A percentile compares a stretch with the other conserved stretches of the same genome.
Conservation (phyloP, 2,797 vertebrate genomes). For the Falco concolor region DNA sequence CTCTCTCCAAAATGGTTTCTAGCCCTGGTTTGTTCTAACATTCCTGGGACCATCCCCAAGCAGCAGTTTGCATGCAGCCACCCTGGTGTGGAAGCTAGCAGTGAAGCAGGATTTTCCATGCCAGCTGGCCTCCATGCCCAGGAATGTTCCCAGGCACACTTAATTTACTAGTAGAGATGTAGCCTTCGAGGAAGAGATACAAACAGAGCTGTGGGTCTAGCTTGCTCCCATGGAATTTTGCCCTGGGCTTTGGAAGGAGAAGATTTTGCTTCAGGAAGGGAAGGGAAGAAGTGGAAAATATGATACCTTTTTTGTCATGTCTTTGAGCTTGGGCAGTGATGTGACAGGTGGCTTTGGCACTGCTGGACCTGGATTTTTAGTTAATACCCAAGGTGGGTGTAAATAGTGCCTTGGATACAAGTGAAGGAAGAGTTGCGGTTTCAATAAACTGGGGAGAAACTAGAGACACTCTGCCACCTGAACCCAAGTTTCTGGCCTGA, state of each 20-base stretch:
- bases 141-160: slow-evolving; percentile 31
- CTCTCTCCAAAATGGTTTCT: neutral
- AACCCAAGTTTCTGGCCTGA: neutral
- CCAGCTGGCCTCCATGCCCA: slow-evolving; percentile 18
- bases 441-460: neutral
- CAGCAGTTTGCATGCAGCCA: slow-evolving; percentile 3
- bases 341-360: neutral
- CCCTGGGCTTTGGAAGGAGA: neutral
- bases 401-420: neutral
- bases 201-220: neutral
- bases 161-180: neutral
- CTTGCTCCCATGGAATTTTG: slow-evolving; percentile 9
- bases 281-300: neutral
- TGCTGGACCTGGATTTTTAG: neutral
- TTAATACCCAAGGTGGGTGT: neutral
- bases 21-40: neutral
- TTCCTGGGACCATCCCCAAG: neutral
- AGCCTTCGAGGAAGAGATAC: slow-evolving; percentile 9
- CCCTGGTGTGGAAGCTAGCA: neutral
- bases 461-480: too few species aligned
- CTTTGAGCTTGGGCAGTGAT: neutral
- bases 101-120: neutral
- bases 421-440: neutral
- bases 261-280: neutral
- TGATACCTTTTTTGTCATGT: accelerated